A percentile compares a stretch with the other conserved stretches of the same genome.
These are phyloP conservation scores for Leptoteleia sp. DNA, from an alignment of 1,140 invertebrate genomes.

Conservation along the genomic window DNA sequence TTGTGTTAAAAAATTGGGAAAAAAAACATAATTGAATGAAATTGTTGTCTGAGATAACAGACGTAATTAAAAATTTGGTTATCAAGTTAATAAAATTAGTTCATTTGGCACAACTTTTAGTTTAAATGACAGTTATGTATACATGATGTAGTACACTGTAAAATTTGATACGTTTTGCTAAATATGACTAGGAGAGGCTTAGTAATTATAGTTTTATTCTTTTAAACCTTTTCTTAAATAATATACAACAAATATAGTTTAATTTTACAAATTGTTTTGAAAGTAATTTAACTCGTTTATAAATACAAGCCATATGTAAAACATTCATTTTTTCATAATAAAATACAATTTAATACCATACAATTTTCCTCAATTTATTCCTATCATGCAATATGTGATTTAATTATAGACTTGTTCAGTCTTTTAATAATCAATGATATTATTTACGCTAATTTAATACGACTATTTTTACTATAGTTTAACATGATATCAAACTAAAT, in stretches of 20 bases:
- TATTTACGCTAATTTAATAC: too few relatives aligned
- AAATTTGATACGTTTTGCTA: constrained; percentile 45
- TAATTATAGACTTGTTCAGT: too few relatives aligned
- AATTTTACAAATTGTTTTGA: constrained; percentile 46
- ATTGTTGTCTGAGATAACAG: constrained; percentile 2
- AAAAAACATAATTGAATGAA: too few relatives aligned
- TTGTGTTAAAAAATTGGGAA: constrained; percentile 14
- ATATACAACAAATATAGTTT: constrained; percentile 65
- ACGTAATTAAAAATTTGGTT: constrained; percentile 2
- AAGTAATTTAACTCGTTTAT: constrained; percentile 32
- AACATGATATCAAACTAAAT: too few relatives aligned
- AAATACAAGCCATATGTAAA: constrained; percentile 76
- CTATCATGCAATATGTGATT: too few relatives aligned
- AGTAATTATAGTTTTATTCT: constrained; percentile 41
- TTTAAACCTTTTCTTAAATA: constrained; percentile 52
- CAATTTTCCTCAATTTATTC: background rate
- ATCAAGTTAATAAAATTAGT: background rate
- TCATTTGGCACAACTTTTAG: background rate
- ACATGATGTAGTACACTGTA: constrained; percentile 45
- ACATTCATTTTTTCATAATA: constrained; percentile 78
- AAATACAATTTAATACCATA: constrained; percentile 74
- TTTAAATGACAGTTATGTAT: constrained; percentile 10
- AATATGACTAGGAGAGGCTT: constrained; percentile 46
- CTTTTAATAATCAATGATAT: too few relatives aligned
- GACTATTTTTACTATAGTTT: too few relatives aligned